Percentiles rank a stretch among this genome's conserved stretches.
Evolutionary conservation across 1,140 invertebrate genomes (phyloP).

Genomic region (Drosophila carrolli): DNA sequence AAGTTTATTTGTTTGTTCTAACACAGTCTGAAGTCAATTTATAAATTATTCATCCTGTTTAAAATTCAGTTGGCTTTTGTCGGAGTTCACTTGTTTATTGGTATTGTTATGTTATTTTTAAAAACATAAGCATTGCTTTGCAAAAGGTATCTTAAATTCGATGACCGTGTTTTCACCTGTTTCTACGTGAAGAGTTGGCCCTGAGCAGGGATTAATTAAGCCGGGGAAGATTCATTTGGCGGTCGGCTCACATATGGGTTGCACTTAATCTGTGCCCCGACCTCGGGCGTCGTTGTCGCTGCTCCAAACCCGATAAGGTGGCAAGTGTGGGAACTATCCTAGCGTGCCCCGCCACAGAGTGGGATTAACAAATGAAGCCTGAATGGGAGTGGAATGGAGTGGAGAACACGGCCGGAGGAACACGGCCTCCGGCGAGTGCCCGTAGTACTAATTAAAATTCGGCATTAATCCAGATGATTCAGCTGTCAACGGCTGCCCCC

Average conservation of each 20-base stretch:
- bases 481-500: conserved; percentile 65
- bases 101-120: too few species aligned
- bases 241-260: conserved; percentile 18
- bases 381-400: not conserved
- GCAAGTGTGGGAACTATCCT: conserved; percentile 72
- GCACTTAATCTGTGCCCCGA: conserved; percentile 10
- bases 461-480: conserved; percentile 83
- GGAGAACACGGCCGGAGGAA: not conserved
- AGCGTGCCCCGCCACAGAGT: conserved; percentile 31
- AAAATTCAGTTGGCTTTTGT: not conserved
- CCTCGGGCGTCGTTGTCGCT: conserved; percentile 48
- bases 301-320: conserved; percentile 70
- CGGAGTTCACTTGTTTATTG: not conserved
- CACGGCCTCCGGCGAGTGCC: conserved; percentile 26
- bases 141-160: conserved; percentile 8
- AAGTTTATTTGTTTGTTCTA: too few species aligned
- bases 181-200: conserved; percentile 24
- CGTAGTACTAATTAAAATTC: conserved; percentile 83
- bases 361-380: conserved; percentile 58
- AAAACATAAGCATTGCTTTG: too few species aligned
- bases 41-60: too few species aligned
- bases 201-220: conserved; percentile 71
- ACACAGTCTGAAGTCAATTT: too few species aligned
- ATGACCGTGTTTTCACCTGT: not conserved
- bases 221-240: conserved; percentile 60